These are phyloP conservation scores for Strongylocentrotus purpuratus DNA, from an alignment of 35 echinoderm and acorn worm genomes.

Conservation along the genomic window DNA sequence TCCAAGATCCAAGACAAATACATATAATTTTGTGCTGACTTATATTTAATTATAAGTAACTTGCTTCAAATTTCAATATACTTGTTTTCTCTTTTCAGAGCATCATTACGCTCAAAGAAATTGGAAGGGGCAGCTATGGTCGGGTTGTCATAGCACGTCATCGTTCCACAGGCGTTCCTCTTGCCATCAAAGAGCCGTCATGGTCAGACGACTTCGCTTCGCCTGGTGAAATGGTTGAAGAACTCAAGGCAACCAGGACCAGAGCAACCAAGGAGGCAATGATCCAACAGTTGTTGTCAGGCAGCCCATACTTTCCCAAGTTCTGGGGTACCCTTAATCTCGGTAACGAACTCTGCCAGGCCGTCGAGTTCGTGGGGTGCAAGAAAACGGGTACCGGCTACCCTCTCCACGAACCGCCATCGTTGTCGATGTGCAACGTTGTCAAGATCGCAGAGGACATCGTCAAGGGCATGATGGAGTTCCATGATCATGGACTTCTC, in stretches of 20 bases:
- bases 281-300: conserved; percentile 7
- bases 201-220: background rate
- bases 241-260: background rate
- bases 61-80: no score
- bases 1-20: no score
- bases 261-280: background rate
- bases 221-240: background rate
- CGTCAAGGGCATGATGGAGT: conserved; percentile 37
- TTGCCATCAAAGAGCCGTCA: conserved; percentile 27
- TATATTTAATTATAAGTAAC: no score
- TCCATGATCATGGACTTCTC: conserved; percentile 23
- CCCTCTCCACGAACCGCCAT: background rate
- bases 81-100: background rate
- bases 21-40: no score
- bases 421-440: background rate
- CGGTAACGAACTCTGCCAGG: conserved; percentile 21
- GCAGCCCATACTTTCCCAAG: background rate
- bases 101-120: no score
- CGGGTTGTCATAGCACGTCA: no score
- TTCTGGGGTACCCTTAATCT: background rate
- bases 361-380: background rate
- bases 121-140: no score
- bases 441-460: conserved; percentile 19
- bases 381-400: background rate
- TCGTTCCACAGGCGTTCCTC: background rate